These are phyloP conservation scores for Macrobrachium nipponense DNA, from an alignment of 1,140 invertebrate species.

Conservation along the genomic window DNA sequence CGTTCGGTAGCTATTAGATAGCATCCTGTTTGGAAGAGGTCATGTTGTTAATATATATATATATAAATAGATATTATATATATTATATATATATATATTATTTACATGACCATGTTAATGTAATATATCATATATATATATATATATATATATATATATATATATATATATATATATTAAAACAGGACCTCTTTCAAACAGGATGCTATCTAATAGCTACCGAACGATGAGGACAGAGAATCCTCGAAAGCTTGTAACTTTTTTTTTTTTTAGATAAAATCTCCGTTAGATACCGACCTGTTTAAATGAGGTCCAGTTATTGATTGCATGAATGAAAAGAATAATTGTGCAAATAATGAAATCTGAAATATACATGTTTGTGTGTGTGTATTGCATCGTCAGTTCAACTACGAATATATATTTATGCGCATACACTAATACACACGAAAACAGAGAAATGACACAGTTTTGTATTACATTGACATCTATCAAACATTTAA, in stretches of 20 bases:
- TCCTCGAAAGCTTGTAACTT: too few species aligned
- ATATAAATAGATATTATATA: neutral
- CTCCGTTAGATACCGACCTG: too few species aligned
- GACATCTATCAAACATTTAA: too few species aligned
- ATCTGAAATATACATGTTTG: too few species aligned
- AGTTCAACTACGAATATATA: neutral
- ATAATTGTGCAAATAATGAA: too few species aligned
- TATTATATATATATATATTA: slow-evolving; percentile 15
- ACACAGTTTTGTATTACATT: too few species aligned
- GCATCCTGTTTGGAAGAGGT: neutral
- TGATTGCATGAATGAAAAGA: too few species aligned
- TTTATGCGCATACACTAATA: neutral
- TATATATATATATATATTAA: neutral
- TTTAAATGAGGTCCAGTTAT: too few species aligned
- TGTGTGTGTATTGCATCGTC: neutral
- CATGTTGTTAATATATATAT: neutral
- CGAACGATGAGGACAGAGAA: too few species aligned
- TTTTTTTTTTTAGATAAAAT: too few species aligned
- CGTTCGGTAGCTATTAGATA: too few species aligned
- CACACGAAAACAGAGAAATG: too few species aligned
- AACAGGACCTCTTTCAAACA: neutral
- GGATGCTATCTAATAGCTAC: neutral
- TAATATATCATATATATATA: slow-evolving; percentile 19
- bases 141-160: slow-evolving; percentile 3
- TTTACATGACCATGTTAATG: slow-evolving; percentile 5